Evolutionary conservation across 2,888 invertebrate genomes (phyloP).

Genomic region (Axea sp.): DNA sequence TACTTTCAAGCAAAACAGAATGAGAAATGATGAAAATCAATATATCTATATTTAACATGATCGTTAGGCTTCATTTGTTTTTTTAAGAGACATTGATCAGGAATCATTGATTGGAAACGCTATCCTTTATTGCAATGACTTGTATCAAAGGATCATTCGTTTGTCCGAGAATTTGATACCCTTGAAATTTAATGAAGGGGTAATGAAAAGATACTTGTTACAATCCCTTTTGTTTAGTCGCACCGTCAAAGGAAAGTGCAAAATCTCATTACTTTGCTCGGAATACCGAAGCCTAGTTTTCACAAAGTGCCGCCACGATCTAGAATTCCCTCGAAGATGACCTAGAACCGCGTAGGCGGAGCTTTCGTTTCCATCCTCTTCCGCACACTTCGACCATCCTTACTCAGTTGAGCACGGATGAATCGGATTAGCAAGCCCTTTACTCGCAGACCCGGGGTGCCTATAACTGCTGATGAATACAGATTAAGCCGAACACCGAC

Average conservation of each 20-base stretch:
- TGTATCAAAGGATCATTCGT: constrained; percentile 49
- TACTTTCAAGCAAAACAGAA: no score
- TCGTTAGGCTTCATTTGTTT: no score
- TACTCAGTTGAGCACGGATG: constrained; percentile 74
- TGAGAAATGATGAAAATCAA: no score
- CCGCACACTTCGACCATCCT: constrained; percentile 49
- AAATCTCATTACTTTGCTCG: constrained; percentile 49
- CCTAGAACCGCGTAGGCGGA: constrained; percentile 66
- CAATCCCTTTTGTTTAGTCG: constrained; percentile 57
- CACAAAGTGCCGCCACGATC: constrained; percentile 58
- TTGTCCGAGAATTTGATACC: constrained; percentile 56
- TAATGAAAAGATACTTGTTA: constrained; percentile 58
- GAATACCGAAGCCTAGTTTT: constrained; percentile 50
- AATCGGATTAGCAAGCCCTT: constrained; percentile 75
- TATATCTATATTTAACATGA: no score
- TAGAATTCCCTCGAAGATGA: constrained; percentile 61
- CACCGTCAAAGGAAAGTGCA: constrained; percentile 52
- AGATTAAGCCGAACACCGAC: constrained; percentile 73
- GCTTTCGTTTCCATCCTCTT: constrained; percentile 48
- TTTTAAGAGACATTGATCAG: constrained; percentile 21
- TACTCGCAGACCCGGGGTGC: constrained; percentile 70
- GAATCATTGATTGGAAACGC: constrained; percentile 19
- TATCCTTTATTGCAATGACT: constrained; percentile 29
- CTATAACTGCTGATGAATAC: constrained; percentile 77
- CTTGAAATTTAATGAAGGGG: constrained; percentile 58